These are phyloP conservation scores for Acipenser ruthenus DNA, from an alignment of 2,797 vertebrate genomes.

Conservation along the genomic window DNA sequence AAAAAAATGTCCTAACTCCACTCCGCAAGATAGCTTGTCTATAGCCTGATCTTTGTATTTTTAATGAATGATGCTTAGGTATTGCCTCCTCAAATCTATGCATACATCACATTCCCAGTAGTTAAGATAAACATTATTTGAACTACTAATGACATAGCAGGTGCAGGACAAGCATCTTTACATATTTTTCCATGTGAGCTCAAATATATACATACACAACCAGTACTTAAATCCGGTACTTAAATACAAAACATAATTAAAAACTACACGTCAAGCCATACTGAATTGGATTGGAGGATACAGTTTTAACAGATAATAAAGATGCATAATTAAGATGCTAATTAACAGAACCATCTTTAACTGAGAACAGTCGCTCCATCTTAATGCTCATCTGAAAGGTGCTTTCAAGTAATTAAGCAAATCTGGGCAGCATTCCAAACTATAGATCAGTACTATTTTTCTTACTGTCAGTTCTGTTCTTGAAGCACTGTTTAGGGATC, in stretches of 20 bases:
- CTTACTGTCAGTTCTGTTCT: constrained; percentile 4
- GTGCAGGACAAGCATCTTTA: no score
- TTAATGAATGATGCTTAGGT: no score
- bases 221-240: no score
- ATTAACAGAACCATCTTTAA: neutral
- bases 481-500: neutral
- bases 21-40: no score
- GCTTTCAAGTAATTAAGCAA: neutral
- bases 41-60: no score
- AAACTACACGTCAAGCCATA: neutral
- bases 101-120: no score
- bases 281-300: neutral
- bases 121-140: no score
- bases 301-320: constrained; percentile 3
- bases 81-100: no score
- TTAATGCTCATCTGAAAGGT: neutral
- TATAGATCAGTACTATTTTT: neutral
- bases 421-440: neutral
- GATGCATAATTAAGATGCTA: constrained; percentile 4
- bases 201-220: no score
- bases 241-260: neutral
- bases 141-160: no score
- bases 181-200: no score
- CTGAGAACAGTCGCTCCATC: neutral
- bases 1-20: no score